Percentiles rank a stretch among this genome's conserved stretches.
These are phyloP conservation scores for Pollachius pollachius DNA, from an alignment of 2,113 vertebrate genomes.

Conservation along the genomic window DNA sequence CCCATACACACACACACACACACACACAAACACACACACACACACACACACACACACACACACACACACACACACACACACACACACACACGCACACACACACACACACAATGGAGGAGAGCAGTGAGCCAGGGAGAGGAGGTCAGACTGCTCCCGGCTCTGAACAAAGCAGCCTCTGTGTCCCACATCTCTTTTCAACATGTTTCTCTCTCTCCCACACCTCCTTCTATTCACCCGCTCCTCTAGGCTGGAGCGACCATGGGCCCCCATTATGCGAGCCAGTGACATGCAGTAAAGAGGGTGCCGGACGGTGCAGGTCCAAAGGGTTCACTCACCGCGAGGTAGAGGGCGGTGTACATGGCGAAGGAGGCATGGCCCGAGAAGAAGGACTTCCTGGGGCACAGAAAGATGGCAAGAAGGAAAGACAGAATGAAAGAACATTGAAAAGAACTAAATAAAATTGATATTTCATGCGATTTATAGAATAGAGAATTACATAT, in stretches of 20 bases:
- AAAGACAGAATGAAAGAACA: background rate
- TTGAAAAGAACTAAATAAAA: too few species aligned
- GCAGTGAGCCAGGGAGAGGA: conserved; percentile 37
- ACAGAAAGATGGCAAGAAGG: conserved; percentile 32
- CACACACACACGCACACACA: conserved; percentile 26
- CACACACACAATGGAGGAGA: conserved; percentile 46
- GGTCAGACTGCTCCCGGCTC: conserved; percentile 59
- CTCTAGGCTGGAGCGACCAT: conserved; percentile 43
- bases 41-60: conserved; percentile 10
- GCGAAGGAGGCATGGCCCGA: conserved; percentile 74
- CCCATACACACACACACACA: background rate
- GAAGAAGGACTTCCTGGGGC: conserved; percentile 72
- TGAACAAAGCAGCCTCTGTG: conserved; percentile 68
- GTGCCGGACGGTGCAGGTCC: background rate
- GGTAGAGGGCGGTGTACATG: conserved; percentile 73
- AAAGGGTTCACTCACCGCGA: conserved; percentile 67
- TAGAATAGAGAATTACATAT: background rate
- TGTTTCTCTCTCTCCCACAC: conserved; percentile 17
- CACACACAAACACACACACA: conserved; percentile 12
- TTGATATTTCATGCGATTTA: background rate
- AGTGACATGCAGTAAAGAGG: conserved; percentile 18
- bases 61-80: conserved; percentile 14
- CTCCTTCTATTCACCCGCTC: conserved; percentile 31
- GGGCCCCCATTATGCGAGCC: conserved; percentile 13
- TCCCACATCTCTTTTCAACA: conserved; percentile 43